phyloP scores from a whole-genome alignment of 2,113 vertebrate species.

The Coptodon rendalli region DNA sequence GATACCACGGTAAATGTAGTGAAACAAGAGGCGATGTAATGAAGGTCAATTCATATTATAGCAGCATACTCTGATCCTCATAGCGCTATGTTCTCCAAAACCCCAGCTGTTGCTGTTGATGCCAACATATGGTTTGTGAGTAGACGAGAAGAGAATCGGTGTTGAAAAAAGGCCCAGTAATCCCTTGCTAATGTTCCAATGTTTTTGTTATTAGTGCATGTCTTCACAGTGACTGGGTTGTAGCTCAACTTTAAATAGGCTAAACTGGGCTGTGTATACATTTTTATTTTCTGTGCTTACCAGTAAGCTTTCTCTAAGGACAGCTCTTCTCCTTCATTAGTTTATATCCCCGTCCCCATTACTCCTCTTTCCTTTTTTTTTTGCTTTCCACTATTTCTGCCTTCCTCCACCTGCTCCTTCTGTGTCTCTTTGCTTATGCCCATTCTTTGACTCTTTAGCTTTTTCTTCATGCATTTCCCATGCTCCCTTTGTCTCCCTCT shows the following conservation, averaged over 20 bases:
- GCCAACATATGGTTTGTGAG: background rate
- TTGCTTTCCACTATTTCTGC: background rate
- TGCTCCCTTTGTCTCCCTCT: background rate
- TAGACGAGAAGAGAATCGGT: background rate
- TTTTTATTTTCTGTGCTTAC: background rate
- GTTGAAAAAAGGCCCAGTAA: background rate
- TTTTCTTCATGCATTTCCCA: background rate
- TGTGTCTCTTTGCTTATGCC: background rate
- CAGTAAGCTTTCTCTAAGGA: background rate
- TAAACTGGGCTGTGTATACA: background rate
- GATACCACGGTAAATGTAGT: slow-evolving; percentile 17
- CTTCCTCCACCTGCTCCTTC: background rate
- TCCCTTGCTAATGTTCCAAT: background rate
- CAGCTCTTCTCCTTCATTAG: background rate
- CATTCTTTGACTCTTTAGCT: background rate
- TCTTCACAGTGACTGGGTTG: background rate
- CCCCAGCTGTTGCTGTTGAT: slow-evolving; percentile 23
- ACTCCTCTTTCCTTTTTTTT: slow-evolving; percentile 1
- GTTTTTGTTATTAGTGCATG: background rate
- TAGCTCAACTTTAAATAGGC: background rate
- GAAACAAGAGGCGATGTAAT: slow-evolving; percentile 12
- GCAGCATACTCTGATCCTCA: slow-evolving; percentile 15
- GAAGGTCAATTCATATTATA: slow-evolving; percentile 33
- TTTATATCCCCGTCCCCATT: slow-evolving; percentile 16
- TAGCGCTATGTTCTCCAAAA: slow-evolving; percentile 1